Base-by-base conservation (phyloP, 1,140 invertebrate genomes). In the Drosophila lacertosa region DNA sequence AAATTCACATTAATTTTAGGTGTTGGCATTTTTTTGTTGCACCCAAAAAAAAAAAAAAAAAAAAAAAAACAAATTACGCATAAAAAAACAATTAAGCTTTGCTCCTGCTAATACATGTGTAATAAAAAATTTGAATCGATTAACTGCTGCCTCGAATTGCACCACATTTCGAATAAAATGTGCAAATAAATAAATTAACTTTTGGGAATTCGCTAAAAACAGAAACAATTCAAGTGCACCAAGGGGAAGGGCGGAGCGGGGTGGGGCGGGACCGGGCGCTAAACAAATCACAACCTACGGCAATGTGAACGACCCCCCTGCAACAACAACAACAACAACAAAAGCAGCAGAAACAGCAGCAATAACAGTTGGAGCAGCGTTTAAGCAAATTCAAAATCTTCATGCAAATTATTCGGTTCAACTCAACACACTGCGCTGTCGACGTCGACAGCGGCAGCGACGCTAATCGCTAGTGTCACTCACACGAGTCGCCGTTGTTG, bases 401-500 rank as follows among this genome's bases (percentile, higher is more conserved):
- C 74, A 86, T 86, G 81, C 77, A 86, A 86, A 86, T 86, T 81
- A 77, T 86, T 78, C 71, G 79, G 74, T 82, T 82, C 74, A 82
- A 45, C 57, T 40, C 42, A 54, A 32, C 42, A 47, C 44, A 54
- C 50, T 39, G 42, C 60, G 62, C 26, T 40, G 53, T 37, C 32
- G 24, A 40, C 57, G 60, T 22, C 15, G 39, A 24, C 32, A 20
- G 15, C 54, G 50, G 62, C 59, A 55, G 20, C 50, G 62, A 65
- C 66, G 69, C 81, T 81, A 86, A 86, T 86, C 81, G 81, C 77
- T 74, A 74, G 81, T 86, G 81, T 86, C 81, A 86, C 72, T 86
- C 81, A 86, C 81, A 81, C 80, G 70, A 71, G 44, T 50, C 55
- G 53, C 58, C 37, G 55, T 42, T 40, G 53, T 32, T 33, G 66